These are phyloP conservation scores for Harpagifer antarcticus DNA, from an alignment of 2,797 vertebrate genomes.

Conservation along the genomic window DNA sequence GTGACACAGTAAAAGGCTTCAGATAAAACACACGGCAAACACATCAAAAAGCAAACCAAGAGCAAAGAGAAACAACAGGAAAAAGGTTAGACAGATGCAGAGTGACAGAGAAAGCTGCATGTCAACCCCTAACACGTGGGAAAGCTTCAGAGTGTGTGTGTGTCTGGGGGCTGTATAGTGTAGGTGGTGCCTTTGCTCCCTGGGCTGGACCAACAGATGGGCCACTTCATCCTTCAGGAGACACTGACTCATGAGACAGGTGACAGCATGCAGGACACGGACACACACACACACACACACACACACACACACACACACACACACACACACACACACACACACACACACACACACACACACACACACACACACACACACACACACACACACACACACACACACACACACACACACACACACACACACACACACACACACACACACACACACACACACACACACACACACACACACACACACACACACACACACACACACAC, in stretches of 20 bases:
- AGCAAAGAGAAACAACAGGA: constrained; percentile 26
- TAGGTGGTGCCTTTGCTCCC: constrained; percentile 62
- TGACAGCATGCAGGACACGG: constrained; percentile 47
- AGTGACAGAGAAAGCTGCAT: constrained; percentile 53
- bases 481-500: too few species aligned
- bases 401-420: not conserved
- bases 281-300: too few species aligned
- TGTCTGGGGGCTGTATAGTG: constrained; percentile 45
- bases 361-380: not conserved
- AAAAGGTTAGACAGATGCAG: constrained; percentile 48
- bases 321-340: not conserved
- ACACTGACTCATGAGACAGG: constrained; percentile 70
- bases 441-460: too few species aligned
- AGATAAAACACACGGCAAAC: constrained; percentile 47
- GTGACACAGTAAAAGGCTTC: constrained; percentile 42
- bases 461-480: too few species aligned
- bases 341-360: constrained; percentile 1
- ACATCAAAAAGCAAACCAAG: constrained; percentile 37
- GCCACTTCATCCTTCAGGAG: constrained; percentile 72
- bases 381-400: not conserved
- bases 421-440: too few species aligned
- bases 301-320: not conserved
- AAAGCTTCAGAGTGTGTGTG: not conserved
- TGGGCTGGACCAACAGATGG: constrained; percentile 71
- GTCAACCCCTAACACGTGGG: not conserved